Evolutionary conservation across 2,113 vertebrate genomes (phyloP).

Genomic region (Ceyx margarethae): DNA sequence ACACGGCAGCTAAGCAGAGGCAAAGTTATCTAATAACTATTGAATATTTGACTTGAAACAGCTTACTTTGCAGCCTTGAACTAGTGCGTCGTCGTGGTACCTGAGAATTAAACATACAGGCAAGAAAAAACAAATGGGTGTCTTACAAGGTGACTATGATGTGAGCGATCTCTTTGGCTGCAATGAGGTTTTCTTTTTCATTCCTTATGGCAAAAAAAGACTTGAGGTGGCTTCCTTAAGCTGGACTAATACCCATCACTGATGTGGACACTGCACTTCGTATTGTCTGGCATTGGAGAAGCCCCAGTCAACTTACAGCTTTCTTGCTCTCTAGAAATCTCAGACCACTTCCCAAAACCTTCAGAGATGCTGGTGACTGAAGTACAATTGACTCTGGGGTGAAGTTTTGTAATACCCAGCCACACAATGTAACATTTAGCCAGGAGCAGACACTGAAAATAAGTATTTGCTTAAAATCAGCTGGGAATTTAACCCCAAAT

Average conservation of each 20-base stretch:
- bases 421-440: accelerated
- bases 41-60: conserved; percentile 5
- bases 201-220: not conserved
- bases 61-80: not conserved
- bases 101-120: not conserved
- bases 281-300: not conserved
- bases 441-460: not conserved
- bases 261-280: too few species aligned
- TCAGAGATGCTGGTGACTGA: not conserved
- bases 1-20: not conserved
- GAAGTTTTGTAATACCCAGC: not conserved
- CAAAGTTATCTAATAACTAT: not conserved
- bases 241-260: not conserved
- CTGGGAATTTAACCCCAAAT: not conserved
- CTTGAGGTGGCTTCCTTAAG: not conserved
- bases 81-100: not conserved
- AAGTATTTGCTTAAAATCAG: not conserved
- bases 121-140: not conserved
- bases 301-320: accelerated
- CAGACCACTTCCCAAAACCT: not conserved
- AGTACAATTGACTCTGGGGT: accelerated
- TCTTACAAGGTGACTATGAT: not conserved
- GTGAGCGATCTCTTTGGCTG: accelerated
- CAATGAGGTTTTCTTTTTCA: not conserved
- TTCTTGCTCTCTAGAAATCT: not conserved